Evolutionary conservation across 1,140 invertebrate genomes (phyloP).

Genomic region (Bombus fervidus): DNA sequence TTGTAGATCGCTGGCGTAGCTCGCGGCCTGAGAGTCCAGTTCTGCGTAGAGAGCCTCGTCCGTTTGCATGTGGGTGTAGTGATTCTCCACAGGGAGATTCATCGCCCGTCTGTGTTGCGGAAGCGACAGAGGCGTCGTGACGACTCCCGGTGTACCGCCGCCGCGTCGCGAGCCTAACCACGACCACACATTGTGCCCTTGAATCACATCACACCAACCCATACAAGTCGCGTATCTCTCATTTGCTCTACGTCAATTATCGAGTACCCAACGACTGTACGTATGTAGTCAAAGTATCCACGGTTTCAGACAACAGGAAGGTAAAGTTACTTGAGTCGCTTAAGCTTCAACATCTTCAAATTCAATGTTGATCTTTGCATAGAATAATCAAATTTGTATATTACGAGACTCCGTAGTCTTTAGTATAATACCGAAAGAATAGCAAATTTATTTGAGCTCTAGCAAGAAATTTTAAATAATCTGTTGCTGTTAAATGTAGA

Average conservation of each 20-base stretch:
- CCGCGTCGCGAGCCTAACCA: constrained; percentile 85
- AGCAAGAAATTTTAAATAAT: no score
- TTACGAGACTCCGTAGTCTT: background rate
- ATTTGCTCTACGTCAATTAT: constrained; percentile 1
- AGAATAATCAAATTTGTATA: no score
- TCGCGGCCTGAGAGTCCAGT: constrained; percentile 83
- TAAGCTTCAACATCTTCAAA: no score
- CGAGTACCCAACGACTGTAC: background rate
- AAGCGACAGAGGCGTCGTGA: constrained; percentile 79
- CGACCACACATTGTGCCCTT: constrained; percentile 85
- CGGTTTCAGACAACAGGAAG: no score
- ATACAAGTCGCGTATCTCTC: background rate
- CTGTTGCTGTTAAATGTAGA: no score
- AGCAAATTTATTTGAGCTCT: background rate
- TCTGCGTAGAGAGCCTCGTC: constrained; percentile 87
- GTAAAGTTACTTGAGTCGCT: no score
- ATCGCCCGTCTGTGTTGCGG: constrained; percentile 79
- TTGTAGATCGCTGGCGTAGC: constrained; percentile 81
- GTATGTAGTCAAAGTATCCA: background rate
- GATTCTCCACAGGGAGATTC: constrained; percentile 85
- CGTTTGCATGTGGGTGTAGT: constrained; percentile 88
- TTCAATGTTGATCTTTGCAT: no score
- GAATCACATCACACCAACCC: constrained; percentile 48
- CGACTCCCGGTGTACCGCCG: constrained; percentile 78
- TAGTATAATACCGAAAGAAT: background rate